Evolutionary conservation across 2,797 vertebrate genomes (phyloP).

Genomic region (Dryobates pubescens): DNA sequence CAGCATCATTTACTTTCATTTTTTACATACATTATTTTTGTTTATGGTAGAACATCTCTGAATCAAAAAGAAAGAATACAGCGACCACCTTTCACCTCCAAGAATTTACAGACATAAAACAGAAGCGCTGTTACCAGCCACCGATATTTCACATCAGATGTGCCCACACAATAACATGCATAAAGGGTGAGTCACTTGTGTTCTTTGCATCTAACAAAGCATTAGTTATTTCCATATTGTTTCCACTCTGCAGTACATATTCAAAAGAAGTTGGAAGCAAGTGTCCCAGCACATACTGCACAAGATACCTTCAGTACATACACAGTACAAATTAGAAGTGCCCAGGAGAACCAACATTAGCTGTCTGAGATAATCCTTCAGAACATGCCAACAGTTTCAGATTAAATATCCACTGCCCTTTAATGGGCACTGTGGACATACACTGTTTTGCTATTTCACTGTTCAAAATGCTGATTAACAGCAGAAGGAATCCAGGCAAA

Average conservation of each 20-base stretch:
- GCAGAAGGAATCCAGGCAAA: background rate
- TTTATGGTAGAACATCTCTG: background rate
- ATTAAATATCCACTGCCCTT: background rate
- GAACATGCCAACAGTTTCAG: background rate
- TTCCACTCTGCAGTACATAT: background rate
- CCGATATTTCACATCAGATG: background rate
- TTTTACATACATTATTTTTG: background rate
- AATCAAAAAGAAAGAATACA: background rate
- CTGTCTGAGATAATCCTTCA: background rate
- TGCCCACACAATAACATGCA: background rate
- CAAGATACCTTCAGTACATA: background rate
- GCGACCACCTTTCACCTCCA: background rate
- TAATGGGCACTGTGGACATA: background rate
- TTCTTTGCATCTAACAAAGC: background rate
- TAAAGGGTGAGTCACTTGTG: background rate
- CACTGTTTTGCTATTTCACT: background rate
- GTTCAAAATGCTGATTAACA: background rate
- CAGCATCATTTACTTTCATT: background rate
- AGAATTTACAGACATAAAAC: background rate
- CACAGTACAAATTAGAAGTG: accelerated
- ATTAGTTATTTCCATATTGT: too few relatives aligned
- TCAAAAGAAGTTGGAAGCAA: background rate
- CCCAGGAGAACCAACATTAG: accelerated
- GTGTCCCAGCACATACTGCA: background rate
- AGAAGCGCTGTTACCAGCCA: background rate